Evolutionary conservation across 2,888 invertebrate genomes (phyloP).

Genomic region (Pachymerium ferrugineum): DNA sequence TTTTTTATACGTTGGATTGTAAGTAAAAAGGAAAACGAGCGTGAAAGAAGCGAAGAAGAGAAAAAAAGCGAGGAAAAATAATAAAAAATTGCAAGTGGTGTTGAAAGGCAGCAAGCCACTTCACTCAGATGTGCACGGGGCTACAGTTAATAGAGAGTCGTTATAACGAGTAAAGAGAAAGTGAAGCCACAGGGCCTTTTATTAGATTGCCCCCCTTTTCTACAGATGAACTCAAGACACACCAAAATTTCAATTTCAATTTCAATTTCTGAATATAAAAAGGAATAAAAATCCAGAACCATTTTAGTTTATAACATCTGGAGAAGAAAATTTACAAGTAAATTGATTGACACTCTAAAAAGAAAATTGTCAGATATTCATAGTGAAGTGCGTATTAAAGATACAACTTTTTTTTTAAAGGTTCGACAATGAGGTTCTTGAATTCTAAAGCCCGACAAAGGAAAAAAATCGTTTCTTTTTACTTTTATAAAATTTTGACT

Average conservation of each 20-base stretch:
- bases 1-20: not conserved
- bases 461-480: too few species aligned
- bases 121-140: not conserved
- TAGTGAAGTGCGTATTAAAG: too few species aligned
- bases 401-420: too few species aligned
- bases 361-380: not conserved
- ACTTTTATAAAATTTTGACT: too few species aligned
- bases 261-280: not conserved
- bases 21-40: not conserved
- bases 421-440: too few species aligned
- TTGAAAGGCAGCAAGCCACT: not conserved
- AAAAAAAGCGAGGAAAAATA: not conserved
- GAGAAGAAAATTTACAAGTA: not conserved
- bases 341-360: not conserved
- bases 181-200: not conserved
- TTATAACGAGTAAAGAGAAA: not conserved
- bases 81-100: not conserved
- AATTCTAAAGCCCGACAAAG: too few species aligned
- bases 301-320: not conserved
- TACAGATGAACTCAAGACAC: not conserved
- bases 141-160: not conserved
- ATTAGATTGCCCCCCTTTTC: not conserved
- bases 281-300: not conserved
- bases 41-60: not conserved
- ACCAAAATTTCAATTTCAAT: not conserved